These are phyloP conservation scores for Hexactinellida sp. DNA, from an alignment of 37 sponge, comb jelly and placozoan genomes.

Conservation along the genomic window DNA sequence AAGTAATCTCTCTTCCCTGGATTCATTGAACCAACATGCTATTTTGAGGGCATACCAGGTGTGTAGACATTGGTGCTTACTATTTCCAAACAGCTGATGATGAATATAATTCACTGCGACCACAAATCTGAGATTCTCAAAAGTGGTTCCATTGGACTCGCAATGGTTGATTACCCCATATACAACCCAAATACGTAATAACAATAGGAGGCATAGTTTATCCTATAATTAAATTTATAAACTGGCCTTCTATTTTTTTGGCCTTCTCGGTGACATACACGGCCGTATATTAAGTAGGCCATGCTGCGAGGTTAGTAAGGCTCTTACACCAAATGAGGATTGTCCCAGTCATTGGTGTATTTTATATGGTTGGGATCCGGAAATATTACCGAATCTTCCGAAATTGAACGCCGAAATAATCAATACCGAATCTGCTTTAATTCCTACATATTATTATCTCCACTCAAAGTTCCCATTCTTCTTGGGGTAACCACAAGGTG, in stretches of 20 bases:
- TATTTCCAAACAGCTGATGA: background rate
- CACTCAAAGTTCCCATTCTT: slow-evolving; percentile 19
- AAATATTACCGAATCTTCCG: slow-evolving; percentile 24
- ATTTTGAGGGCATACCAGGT: background rate
- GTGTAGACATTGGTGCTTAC: slow-evolving; percentile 1
- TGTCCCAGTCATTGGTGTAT: slow-evolving; percentile 18
- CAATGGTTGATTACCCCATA: no score
- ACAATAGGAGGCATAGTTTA: no score
- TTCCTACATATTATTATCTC: slow-evolving; percentile 24
- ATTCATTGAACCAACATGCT: slow-evolving; percentile 39
- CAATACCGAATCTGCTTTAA: background rate
- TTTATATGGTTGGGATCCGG: slow-evolving; percentile 34
- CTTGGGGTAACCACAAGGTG: slow-evolving; percentile 37
- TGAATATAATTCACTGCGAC: no score
- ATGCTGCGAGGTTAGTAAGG: background rate
- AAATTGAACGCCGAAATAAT: slow-evolving; percentile 18
- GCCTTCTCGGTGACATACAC: no score
- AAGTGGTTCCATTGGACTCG: no score
- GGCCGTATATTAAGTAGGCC: background rate
- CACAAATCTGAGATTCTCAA: no score
- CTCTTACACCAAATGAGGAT: background rate
- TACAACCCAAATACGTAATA: no score
- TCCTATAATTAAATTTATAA: no score
- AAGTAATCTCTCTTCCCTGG: slow-evolving; percentile 39
- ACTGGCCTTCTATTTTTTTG: no score